Evolutionary conservation across 1,140 invertebrate species (phyloP), one percentile per base, ranked within the genome.

Genomic region (Diorhabda elongata): DNA sequence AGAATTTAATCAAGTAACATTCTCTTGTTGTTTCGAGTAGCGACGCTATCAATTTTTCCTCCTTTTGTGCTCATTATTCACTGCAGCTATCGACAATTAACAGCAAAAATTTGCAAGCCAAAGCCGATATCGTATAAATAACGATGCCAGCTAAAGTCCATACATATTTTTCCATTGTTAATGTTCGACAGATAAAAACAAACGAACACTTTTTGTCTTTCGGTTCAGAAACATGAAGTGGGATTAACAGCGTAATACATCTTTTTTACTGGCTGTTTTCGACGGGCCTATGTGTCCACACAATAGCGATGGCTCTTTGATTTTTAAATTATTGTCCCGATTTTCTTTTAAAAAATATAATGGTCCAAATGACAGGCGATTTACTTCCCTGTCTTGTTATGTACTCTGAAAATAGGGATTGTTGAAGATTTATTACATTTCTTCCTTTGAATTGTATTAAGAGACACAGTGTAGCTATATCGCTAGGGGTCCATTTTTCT

Each of bases 161-260:
- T 67, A 67, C 65, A 67, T 67, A 67, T 67, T 67, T 67, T 42
- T 44, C 65, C 65, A 67, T 67, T 67, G 65, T 67, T 67, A 60
- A 60, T 60, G 65, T 56, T 60, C 57, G 58, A 42, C 65, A 60
- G 58, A 60, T 67, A 67, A 66, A 66, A 66, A 67, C 57, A 42
- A 67, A 67, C 58, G 65, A 67, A 67, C 58, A 67, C 58, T 67
- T 58, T 66, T 67, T 67, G 65, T 67, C 65, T 67, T 67, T 52
- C 65, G 65, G 65, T 45, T 8, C 42, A 52, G 65, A 67, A 65
- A 67, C 65, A 67, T 67, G 65, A 67, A 60, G 58, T 67, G 58
- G 65, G 65, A 67, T 67, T 67, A 67, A 67, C 65, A 56, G 44
- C 58, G 65, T 67, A 60, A 67, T 67, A 60, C 58, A 67, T 67